Conservation (phyloP, 2,888 invertebrate genomes). For the Choreutis nemorana region DNA sequence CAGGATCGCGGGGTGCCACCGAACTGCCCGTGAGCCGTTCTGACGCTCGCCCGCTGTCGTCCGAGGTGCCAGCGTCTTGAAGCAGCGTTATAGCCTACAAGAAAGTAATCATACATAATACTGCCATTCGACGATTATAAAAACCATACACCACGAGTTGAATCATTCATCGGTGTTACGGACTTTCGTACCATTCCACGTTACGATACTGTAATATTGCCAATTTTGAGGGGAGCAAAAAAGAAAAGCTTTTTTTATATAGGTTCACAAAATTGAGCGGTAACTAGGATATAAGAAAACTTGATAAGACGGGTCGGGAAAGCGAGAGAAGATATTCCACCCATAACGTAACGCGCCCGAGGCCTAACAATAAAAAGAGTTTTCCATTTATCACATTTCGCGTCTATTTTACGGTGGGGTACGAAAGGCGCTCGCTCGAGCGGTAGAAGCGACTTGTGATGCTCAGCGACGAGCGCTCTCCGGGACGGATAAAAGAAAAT, state of each 20-base stretch:
- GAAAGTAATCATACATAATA: too few relatives aligned
- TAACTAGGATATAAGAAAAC: slow-evolving; percentile 57
- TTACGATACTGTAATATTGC: slow-evolving; percentile 33
- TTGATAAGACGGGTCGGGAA: slow-evolving; percentile 48
- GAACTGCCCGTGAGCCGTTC: slow-evolving; percentile 82
- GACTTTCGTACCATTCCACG: slow-evolving; percentile 25
- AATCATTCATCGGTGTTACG: too few relatives aligned
- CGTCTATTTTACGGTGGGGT: slow-evolving; percentile 63
- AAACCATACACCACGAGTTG: not conserved
- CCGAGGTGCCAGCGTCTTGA: slow-evolving; percentile 84
- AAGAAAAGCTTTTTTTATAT: slow-evolving; percentile 42
- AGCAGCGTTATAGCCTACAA: slow-evolving; percentile 76
- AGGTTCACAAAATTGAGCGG: slow-evolving; percentile 53
- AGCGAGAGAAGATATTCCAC: slow-evolving; percentile 37
- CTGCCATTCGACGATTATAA: too few relatives aligned
- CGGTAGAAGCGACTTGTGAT: slow-evolving; percentile 39
- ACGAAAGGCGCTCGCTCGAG: slow-evolving; percentile 43
- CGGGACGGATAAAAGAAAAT: slow-evolving; percentile 52
- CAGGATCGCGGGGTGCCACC: slow-evolving; percentile 78
- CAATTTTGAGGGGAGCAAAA: slow-evolving; percentile 34
- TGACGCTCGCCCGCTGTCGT: slow-evolving; percentile 84
- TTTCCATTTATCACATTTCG: slow-evolving; percentile 65
- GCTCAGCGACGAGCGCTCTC: slow-evolving; percentile 43
- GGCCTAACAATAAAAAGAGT: slow-evolving; percentile 59
- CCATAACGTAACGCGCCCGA: slow-evolving; percentile 51